Conservation (phyloP, 2,888 invertebrate genomes). For the Ophioninae sp. region DNA sequence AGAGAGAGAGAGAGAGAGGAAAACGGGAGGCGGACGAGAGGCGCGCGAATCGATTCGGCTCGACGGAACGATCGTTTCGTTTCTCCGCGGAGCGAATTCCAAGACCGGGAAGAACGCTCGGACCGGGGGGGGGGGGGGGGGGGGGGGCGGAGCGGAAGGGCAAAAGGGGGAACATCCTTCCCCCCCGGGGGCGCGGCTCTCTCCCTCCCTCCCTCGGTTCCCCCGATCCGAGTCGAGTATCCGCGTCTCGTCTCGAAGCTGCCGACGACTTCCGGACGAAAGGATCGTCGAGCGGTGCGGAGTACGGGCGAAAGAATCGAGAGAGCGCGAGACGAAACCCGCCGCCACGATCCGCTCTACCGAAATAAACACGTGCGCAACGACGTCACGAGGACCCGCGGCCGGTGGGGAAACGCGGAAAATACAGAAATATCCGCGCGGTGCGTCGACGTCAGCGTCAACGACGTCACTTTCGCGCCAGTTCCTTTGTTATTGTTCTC, state of each 20-base stretch:
- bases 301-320: constrained; percentile 24
- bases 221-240: constrained; percentile 39
- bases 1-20: not conserved
- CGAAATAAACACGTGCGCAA: constrained; percentile 76
- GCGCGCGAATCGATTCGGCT: constrained; percentile 27
- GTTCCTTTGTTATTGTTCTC: constrained; percentile 20
- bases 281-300: constrained; percentile 6
- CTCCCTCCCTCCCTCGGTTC: constrained; percentile 18
- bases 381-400: constrained; percentile 70
- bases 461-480: constrained; percentile 56
- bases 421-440: constrained; percentile 65
- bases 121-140: not conserved
- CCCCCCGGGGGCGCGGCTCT: constrained; percentile 52
- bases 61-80: constrained; percentile 40
- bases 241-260: constrained; percentile 25
- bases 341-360: constrained; percentile 56
- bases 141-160: not conserved
- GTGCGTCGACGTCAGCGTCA: constrained; percentile 60
- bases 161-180: not conserved
- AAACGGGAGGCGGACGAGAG: not conserved
- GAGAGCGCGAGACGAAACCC: constrained; percentile 27
- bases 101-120: not conserved
- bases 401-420: constrained; percentile 38
- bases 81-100: not conserved
- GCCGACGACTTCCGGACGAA: constrained; percentile 37